Evolutionary conservation across 2,888 invertebrate genomes (phyloP).

Genomic region (Lumbricus terrestris): DNA sequence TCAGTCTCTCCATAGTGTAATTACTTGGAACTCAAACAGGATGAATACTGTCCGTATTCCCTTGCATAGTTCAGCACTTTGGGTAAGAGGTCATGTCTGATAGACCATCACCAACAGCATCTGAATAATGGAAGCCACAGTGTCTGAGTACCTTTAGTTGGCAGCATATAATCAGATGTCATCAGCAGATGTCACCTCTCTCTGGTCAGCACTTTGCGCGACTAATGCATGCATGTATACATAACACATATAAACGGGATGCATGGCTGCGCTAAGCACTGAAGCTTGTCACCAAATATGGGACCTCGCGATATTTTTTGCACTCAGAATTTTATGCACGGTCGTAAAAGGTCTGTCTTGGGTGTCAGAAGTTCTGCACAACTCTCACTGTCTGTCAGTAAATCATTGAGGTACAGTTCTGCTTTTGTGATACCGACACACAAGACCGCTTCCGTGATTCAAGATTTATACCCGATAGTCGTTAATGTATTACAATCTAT

Average conservation of each 20-base stretch:
- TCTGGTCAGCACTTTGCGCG: background rate
- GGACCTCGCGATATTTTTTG: background rate
- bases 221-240: background rate
- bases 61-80: background rate
- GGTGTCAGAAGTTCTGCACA: background rate
- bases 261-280: background rate
- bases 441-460: background rate
- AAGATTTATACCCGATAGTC: background rate
- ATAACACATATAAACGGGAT: background rate
- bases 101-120: background rate
- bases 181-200: slow-evolving; percentile 3
- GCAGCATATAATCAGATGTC: background rate
- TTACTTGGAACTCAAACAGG: too few relatives aligned
- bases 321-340: background rate
- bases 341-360: background rate
- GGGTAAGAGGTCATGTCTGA: background rate
- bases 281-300: background rate
- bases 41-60: too few relatives aligned
- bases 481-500: background rate
- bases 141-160: background rate
- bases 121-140: background rate
- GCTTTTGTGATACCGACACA: background rate
- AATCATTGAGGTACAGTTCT: background rate
- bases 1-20: background rate
- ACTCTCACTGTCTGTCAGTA: too few relatives aligned